phyloP scores from a whole-genome alignment of 2,113 vertebrate species.

The Syngnathus floridae region DNA sequence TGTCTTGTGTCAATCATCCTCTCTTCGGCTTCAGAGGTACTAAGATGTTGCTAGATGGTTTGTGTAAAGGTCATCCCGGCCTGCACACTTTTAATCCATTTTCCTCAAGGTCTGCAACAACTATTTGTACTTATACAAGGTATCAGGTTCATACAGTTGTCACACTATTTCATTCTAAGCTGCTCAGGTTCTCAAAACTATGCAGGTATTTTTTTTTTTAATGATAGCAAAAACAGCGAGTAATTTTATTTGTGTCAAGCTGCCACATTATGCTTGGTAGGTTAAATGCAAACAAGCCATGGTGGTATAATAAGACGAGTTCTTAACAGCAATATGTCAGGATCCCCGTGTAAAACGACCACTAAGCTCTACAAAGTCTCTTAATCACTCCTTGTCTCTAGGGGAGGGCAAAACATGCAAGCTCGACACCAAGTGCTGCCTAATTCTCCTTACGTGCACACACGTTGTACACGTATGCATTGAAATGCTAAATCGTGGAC shows the following conservation, averaged over 20 bases:
- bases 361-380: conserved; percentile 49
- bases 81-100: conserved; percentile 24
- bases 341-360: conserved; percentile 1
- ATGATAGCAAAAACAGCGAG: neutral
- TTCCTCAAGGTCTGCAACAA: conserved; percentile 8
- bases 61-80: conserved; percentile 46
- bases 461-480: neutral
- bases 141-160: neutral
- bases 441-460: conserved; percentile 6
- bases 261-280: neutral
- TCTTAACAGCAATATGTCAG: neutral
- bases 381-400: conserved; percentile 46
- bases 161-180: neutral
- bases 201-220: neutral
- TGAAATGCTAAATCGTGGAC: neutral
- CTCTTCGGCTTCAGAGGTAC: conserved; percentile 18
- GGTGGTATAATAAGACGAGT: neutral
- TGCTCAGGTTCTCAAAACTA: neutral
- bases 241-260: neutral
- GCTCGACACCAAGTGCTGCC: conserved; percentile 27
- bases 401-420: conserved; percentile 38
- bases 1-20: conserved; percentile 16
- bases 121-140: neutral
- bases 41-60: conserved; percentile 33
- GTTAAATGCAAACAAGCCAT: neutral